phyloP scores from a whole-genome alignment of 1,140 invertebrate genomes.

The Zaprionus ghesquierei region DNA sequence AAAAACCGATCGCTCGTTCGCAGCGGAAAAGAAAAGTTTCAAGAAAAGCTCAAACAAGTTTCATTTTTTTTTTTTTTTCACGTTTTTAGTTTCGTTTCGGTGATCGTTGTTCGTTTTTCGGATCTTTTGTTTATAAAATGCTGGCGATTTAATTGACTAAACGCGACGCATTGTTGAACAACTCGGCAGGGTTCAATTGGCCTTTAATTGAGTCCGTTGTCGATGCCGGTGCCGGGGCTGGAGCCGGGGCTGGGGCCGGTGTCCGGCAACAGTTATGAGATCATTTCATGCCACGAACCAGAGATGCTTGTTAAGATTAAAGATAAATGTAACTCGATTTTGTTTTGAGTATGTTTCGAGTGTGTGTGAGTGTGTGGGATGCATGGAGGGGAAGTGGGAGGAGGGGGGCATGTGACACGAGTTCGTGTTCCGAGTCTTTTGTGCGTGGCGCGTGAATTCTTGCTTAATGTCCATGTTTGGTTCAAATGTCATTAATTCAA shows the following conservation, averaged over 20 bases:
- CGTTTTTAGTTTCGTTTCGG: constrained; percentile 3
- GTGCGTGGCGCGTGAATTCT: constrained; percentile 3
- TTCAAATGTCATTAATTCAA: not conserved
- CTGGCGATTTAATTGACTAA: constrained; percentile 36
- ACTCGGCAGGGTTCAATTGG: constrained; percentile 40
- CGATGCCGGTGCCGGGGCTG: too few species aligned
- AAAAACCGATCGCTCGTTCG: not conserved
- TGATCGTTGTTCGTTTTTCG: not conserved
- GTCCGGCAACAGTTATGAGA: constrained; percentile 24
- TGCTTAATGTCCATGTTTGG: not conserved
- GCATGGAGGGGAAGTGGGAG: not conserved
- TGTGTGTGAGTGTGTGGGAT: not conserved
- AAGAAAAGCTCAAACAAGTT: constrained; percentile 22
- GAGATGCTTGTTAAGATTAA: constrained; percentile 30
- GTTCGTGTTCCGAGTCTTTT: constrained; percentile 28
- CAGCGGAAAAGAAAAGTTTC: constrained; percentile 40
- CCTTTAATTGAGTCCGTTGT: constrained; percentile 34
- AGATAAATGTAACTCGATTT: not conserved
- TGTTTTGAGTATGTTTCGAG: not conserved
- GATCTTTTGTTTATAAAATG: constrained; percentile 20
- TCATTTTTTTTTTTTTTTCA: not conserved
- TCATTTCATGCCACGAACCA: constrained; percentile 23
- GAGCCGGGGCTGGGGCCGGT: too few species aligned
- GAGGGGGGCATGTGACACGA: not conserved
- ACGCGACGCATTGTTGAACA: constrained; percentile 31